Percentiles rank a stretch among this genome's conserved stretches.
Conservation (phyloP, 2,888 invertebrate genomes). For the Trachelus troglodyta region DNA sequence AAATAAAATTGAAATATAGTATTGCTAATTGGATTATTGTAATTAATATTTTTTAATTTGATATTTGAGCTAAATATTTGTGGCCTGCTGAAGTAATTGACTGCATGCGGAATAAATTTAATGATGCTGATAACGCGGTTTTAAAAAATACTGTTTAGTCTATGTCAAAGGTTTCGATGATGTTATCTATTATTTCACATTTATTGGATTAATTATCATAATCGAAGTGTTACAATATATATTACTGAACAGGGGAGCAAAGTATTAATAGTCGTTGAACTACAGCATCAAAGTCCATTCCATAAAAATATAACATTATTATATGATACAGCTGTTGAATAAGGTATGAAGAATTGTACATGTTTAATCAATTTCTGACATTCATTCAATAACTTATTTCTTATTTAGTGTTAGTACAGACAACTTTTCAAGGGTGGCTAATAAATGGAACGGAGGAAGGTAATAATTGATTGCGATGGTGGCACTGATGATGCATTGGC, state of each 20-base stretch:
- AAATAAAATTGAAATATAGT: background rate
- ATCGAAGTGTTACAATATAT: background rate
- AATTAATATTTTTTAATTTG: background rate
- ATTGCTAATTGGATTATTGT: background rate
- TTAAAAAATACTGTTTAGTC: background rate
- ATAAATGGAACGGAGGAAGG: constrained; percentile 38
- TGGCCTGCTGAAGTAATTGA: background rate
- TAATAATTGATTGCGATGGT: constrained; percentile 74
- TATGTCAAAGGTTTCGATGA: background rate
- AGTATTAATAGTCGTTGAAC: too few species aligned
- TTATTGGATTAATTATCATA: background rate
- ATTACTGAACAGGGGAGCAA: too few species aligned
- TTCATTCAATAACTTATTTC: background rate
- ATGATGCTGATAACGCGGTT: background rate
- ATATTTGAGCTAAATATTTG: background rate
- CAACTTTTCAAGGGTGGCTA: background rate
- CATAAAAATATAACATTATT: background rate
- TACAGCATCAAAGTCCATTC: background rate
- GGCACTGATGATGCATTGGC: constrained; percentile 77
- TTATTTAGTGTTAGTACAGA: background rate
- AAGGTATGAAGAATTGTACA: background rate
- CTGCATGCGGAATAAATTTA: background rate
- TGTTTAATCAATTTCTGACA: background rate
- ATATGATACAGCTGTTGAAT: background rate
- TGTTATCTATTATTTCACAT: background rate